Conservation (phyloP, 2,113 vertebrate species). For the Meleagris gallopavo region DNA sequence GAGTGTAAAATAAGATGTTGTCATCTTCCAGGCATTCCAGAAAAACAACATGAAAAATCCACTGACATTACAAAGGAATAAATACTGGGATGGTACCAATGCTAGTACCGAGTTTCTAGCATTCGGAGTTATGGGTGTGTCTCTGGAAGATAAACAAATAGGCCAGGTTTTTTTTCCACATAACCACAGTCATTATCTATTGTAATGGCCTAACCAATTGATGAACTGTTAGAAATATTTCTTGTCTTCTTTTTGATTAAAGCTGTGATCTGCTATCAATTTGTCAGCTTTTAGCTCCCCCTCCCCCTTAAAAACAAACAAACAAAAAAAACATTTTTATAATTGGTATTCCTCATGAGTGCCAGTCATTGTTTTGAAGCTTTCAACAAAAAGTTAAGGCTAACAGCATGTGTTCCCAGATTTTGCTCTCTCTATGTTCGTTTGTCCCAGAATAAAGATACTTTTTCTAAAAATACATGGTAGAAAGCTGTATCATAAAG, state of each 20-base stretch:
- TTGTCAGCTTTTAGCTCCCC: slow-evolving; percentile 36
- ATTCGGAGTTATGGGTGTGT: background rate
- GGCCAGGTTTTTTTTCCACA: background rate
- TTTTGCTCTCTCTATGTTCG: slow-evolving; percentile 32
- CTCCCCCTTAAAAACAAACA: slow-evolving; percentile 5
- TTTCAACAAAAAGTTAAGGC: slow-evolving; percentile 54
- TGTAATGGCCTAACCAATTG: slow-evolving; percentile 11
- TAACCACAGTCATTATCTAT: slow-evolving; percentile 10
- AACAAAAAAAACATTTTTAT: background rate
- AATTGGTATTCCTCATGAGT: slow-evolving; percentile 2
- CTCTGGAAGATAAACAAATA: slow-evolving; percentile 11
- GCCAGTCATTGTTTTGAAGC: slow-evolving; percentile 27
- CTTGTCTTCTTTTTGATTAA: slow-evolving; percentile 20
- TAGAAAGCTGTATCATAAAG: slow-evolving; percentile 35
- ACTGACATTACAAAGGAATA: background rate
- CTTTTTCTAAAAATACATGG: slow-evolving; percentile 57
- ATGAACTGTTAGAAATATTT: slow-evolving; percentile 50
- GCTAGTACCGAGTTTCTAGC: slow-evolving; percentile 13
- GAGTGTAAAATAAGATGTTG: background rate
- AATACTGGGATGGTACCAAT: background rate
- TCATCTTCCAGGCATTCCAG: background rate
- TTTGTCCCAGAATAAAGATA: slow-evolving; percentile 39
- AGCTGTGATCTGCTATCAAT: slow-evolving; percentile 58
- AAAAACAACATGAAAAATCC: background rate
- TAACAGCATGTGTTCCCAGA: background rate